Evolutionary conservation across 2,888 invertebrate genomes (phyloP), one percentile per base, ranked within the genome.

Genomic region (Prosapia bicincta): DNA sequence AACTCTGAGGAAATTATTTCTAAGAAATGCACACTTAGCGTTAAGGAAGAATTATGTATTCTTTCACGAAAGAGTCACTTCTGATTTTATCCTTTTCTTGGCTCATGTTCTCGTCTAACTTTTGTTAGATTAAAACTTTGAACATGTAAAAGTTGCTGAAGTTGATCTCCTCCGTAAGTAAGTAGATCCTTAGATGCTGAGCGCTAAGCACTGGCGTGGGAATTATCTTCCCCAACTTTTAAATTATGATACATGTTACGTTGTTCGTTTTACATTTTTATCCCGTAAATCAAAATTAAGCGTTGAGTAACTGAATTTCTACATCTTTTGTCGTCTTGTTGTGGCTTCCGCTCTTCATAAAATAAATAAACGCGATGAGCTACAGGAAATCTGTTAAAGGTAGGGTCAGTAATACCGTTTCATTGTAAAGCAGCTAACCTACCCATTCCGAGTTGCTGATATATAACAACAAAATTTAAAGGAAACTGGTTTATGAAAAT

Each of bases 161-260:
- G 54, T 54, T 54, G 54, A 54, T 54, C 54, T 54, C 20, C 20
- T 54, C 54, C 3, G 54, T 54, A 54, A 54, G 54, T 54, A 20
- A 20, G 54, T 20, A 54, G 54, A 54, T n/a, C 54, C 20, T 54
- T 20, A 54, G 54, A 54, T 15, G 15, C 10, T 20, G 54, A 20
- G 54, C 5, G 54, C 54, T 10, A 54, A 54, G 54, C 54, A 54
- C 20, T 54, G 20, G 20, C 54, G 20, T 54, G 54, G 54, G 54
- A 54, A 54, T 54, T 54, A 54, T 54, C 20, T 54, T 5, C 54
- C 3, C 54, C 20, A 54, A 54, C 54, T 54, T 54, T 54, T 54
- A 54, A 54, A 54, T 54, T 54, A 54, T 54, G 54, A 54, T 54
- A 54, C 54, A 54, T 54, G 54, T 38, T n/a, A n/a, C n/a, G n/a